Evolutionary conservation across 2,113 vertebrate genomes (phyloP).

Genomic region (Phodopus roborovskii): DNA sequence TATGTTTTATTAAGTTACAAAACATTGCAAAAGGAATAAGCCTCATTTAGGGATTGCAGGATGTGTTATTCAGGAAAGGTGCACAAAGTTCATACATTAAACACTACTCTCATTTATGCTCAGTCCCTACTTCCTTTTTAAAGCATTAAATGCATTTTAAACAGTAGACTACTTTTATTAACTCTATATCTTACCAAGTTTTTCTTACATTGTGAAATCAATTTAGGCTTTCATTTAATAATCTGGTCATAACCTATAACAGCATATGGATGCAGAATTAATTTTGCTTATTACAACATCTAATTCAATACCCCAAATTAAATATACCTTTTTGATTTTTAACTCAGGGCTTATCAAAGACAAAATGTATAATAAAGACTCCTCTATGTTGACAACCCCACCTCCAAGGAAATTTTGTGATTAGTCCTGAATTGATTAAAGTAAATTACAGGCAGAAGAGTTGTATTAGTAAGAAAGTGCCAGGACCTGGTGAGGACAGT

Average conservation of each 20-base stretch:
- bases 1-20: not conserved
- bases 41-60: not conserved
- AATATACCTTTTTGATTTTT: conserved; percentile 41
- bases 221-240: conserved; percentile 38
- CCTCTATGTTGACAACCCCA: not conserved
- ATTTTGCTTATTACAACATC: conserved; percentile 35
- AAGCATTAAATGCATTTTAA: not conserved
- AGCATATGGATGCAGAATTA: conserved; percentile 54
- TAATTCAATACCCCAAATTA: conserved; percentile 52
- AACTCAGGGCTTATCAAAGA: conserved; percentile 45
- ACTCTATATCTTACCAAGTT: not conserved
- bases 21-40: not conserved
- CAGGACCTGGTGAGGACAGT: conserved; percentile 37
- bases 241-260: not conserved
- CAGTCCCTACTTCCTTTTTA: not conserved
- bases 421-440: conserved; percentile 59
- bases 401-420: conserved; percentile 33
- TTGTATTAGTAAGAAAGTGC: conserved; percentile 45
- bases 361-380: conserved; percentile 10
- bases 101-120: not conserved
- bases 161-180: not conserved
- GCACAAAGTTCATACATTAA: not conserved
- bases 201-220: not conserved
- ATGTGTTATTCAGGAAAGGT: not conserved
- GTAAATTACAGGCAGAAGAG: not conserved